A percentile compares a stretch with the other conserved stretches of the same genome.
These are phyloP conservation scores for Cheilosia vulpina DNA, from an alignment of 2,888 invertebrate species.

Conservation along the genomic window DNA sequence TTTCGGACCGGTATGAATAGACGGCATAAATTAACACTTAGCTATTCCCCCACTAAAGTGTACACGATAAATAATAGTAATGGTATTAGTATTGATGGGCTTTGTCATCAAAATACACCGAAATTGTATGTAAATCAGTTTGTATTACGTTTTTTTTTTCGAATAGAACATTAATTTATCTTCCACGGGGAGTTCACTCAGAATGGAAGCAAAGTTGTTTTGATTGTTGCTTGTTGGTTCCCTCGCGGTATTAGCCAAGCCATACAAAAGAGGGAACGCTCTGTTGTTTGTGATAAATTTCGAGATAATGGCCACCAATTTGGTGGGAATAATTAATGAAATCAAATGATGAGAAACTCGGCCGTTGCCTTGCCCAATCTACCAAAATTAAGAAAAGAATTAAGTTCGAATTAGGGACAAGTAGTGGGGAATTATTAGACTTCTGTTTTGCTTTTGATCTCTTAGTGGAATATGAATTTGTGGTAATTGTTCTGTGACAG, in stretches of 20 bases:
- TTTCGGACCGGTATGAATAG: constrained; percentile 11
- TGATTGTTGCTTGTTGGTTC: not conserved
- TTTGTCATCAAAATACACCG: constrained; percentile 54
- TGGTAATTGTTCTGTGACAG: too few relatives aligned
- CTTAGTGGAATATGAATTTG: too few relatives aligned
- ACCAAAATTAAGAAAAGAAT: not conserved
- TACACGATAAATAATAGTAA: constrained; percentile 51
- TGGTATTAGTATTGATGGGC: constrained; percentile 29
- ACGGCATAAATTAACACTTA: constrained; percentile 66
- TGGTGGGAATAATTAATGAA: constrained; percentile 57
- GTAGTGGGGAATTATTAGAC: too few relatives aligned
- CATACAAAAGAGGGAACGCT: constrained; percentile 2
- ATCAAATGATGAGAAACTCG: not conserved
- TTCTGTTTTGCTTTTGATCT: too few relatives aligned
- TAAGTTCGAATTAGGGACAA: not conserved
- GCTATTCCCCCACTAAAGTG: constrained; percentile 29
- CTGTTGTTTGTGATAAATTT: constrained; percentile 66
- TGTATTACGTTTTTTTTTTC: constrained; percentile 29
- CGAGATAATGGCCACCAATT: constrained; percentile 51
- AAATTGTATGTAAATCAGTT: constrained; percentile 64
- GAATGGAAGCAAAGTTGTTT: constrained; percentile 21
- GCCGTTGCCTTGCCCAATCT: not conserved
- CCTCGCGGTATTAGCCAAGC: not conserved
- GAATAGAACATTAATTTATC: constrained; percentile 36
- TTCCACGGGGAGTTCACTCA: constrained; percentile 36